A percentile compares a stretch with the other conserved stretches of the same genome.
Evolutionary conservation across 2,888 invertebrate species (phyloP).

Genomic region (Parasteatoda lunata): DNA sequence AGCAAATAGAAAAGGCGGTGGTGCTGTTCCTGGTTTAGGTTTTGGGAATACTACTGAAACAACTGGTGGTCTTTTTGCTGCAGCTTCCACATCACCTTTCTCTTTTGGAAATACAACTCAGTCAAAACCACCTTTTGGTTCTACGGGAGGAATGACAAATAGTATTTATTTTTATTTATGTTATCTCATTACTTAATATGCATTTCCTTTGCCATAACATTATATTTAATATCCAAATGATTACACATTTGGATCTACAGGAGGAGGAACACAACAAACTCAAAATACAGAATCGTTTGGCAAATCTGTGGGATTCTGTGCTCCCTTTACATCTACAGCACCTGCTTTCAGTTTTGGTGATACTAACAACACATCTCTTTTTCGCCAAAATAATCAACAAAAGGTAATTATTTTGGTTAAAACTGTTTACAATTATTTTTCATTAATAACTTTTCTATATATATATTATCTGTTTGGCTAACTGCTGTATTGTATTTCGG

Average conservation of each 20-base stretch:
- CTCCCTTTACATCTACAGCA: slow-evolving; percentile 65
- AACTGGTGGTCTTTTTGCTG: slow-evolving; percentile 67
- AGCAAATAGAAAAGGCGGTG: slow-evolving; percentile 85
- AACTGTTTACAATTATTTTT: background rate
- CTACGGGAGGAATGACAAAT: slow-evolving; percentile 71
- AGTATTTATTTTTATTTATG: slow-evolving; percentile 8
- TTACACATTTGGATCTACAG: slow-evolving; percentile 77
- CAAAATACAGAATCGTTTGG: slow-evolving; percentile 70
- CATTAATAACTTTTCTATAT: background rate
- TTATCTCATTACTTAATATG: background rate
- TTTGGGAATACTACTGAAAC: slow-evolving; percentile 34
- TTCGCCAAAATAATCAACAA: slow-evolving; percentile 79
- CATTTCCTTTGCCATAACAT: background rate
- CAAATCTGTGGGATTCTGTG: slow-evolving; percentile 71
- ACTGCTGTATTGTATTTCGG: background rate
- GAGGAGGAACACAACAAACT: slow-evolving; percentile 75
- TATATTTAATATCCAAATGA: background rate
- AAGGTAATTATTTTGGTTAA: slow-evolving; percentile 30
- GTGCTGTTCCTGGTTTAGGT: slow-evolving; percentile 69
- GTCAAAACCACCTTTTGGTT: slow-evolving; percentile 78
- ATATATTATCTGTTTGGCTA: background rate
- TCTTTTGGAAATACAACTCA: slow-evolving; percentile 72
- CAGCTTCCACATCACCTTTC: slow-evolving; percentile 67
- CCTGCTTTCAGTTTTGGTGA: slow-evolving; percentile 64
- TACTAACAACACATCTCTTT: slow-evolving; percentile 75